phyloP scores from a whole-genome alignment of 2,888 invertebrate species.

The Nemotelus nigrinus region DNA sequence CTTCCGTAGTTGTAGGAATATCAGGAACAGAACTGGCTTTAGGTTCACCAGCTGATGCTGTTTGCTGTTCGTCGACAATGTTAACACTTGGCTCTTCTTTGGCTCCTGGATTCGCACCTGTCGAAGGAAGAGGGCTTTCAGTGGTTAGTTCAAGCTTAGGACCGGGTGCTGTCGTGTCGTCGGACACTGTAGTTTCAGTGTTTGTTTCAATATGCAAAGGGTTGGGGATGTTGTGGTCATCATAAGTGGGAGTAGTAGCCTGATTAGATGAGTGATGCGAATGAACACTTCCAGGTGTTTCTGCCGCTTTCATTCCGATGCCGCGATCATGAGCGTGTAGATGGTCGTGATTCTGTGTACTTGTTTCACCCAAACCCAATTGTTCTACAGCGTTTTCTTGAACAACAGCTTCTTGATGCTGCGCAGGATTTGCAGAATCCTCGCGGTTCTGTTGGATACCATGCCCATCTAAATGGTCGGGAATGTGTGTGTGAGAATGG shows the following conservation, averaged over 20 bases:
- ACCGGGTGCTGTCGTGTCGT: neutral
- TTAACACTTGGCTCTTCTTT: neutral
- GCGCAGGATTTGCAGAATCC: too few relatives aligned
- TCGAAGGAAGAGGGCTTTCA: neutral
- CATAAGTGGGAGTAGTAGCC: conserved; percentile 18
- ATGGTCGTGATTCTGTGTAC: neutral
- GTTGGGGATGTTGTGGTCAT: conserved; percentile 22
- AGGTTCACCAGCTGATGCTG: neutral
- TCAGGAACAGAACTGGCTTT: neutral
- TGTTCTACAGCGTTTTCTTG: too few relatives aligned
- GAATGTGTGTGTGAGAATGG: conserved; percentile 1
- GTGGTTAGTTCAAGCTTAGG: neutral
- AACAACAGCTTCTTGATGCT: too few relatives aligned
- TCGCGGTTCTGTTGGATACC: too few relatives aligned
- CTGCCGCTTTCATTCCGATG: neutral
- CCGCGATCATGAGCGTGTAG: neutral
- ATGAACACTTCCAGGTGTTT: neutral
- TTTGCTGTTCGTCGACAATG: too few relatives aligned
- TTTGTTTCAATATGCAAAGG: conserved; percentile 12
- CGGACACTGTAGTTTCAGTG: neutral
- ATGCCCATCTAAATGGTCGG: neutral
- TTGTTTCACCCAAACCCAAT: neutral
- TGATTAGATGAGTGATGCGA: neutral
- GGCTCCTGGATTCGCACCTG: neutral
- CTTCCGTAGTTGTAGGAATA: neutral